Base-by-base conservation (phyloP, 2,113 vertebrate genomes). In the Gobio gobio region DNA sequence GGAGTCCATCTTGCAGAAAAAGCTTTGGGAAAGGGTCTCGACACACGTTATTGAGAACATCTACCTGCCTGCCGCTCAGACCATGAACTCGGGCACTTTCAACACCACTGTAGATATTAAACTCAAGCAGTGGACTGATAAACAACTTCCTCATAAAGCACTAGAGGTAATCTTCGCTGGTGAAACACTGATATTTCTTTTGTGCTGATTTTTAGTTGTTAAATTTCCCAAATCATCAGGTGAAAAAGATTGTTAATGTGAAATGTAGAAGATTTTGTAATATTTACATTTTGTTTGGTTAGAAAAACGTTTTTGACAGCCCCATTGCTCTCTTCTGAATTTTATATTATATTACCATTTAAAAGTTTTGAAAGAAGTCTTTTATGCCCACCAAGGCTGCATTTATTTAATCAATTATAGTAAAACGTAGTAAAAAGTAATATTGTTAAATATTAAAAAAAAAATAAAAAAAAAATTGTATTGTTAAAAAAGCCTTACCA, bases 31-130 rank as follows among this genome's bases (percentile, higher is more conserved):
- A 87, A 95, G 97, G 56, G 97, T 99, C 40, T 98, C 97, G 51
- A 99, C 97, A n/a, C 98, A 99, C 70, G 98, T 99, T 91, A 99
- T 99, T 79, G 98, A 99, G 91, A 99, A 99, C 90, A 99, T 99
- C 91, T 99, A 99, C 91, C 95, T 99, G 84, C 98, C 98, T 49
- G 98, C 98, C 85, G 98, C 98, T 47, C 98, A 99, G 93, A 96
- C 98, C 61, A 94, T 94, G 91, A 97, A 99, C 91, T 97, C 98
- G 0, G 98, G 98, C 72, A 99, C 98, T 10, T 99, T 99, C 91
- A 99, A 99, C 92, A 99, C 98, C 79, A 99, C 97, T 0, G 96
- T 99, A 51, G 98, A 99, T 90, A 99, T 99, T 91, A 99, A 97
- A 90, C 95, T 99, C 73, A 99, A 99, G 91, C 98, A 99, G 91